Evolutionary conservation across 2,113 vertebrate species (phyloP), one percentile per base, ranked within the genome.

Genomic region (Tyto alba): DNA sequence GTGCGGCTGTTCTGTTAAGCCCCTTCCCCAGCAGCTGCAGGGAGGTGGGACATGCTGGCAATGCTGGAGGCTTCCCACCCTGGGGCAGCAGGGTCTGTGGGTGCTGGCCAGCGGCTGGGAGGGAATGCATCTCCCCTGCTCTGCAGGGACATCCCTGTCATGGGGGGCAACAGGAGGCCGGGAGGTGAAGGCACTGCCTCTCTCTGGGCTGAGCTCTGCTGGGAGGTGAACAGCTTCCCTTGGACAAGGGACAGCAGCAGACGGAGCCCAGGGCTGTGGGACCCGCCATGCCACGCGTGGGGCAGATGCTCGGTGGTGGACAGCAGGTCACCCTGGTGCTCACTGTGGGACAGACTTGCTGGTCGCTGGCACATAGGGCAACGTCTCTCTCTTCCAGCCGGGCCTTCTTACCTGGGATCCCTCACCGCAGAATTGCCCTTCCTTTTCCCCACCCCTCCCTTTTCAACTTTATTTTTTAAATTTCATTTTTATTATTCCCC

Each of bases 221-320:
- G 27, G n/a, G 38, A 78, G 23, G 15, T 0, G 2, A 43, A 83
- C 48, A 72, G 68, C 27, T 74, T 50, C 29, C 20, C 27, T 10
- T 8, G 43, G 69, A 23, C 36, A 15, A 25, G 27, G 27, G 34
- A 10, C 4, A 2, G 72, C 30, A 26, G 48, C 3, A 6, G 43
- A 32, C 40, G 16, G 64, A 50, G 21, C 14, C 36, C 1, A 2
- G 40, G 55, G 63, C 52, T 66, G 56, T 23, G 52, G 74, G 36
- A 16, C 41, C 19, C 3, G 0, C 8, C 2, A 3, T n/a, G 48
- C 71, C 7, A 1, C 1, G 0, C 0, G 0, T 45, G 64, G 22
- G 50, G 22, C 62, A 80, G 45, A 34, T 10, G 16, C 21, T 48
- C 67, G 0, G 0, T 60, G 75, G 63, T 60, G 71, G 26, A 69